Conservation (phyloP, 2,797 vertebrate genomes). For the Anguilla obscura region DNA sequence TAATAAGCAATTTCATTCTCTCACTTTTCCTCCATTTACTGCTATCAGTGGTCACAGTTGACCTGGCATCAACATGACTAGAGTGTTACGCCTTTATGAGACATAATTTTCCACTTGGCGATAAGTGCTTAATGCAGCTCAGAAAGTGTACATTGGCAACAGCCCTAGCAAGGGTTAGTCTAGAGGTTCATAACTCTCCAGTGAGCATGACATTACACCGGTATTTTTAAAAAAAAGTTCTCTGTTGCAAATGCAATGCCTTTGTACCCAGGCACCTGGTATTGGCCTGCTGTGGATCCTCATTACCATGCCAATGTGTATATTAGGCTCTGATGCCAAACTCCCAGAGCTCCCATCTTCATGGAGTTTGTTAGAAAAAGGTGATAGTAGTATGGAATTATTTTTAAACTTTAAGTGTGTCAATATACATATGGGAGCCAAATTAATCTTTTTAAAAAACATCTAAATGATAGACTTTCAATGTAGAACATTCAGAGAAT, state of each 20-base stretch:
- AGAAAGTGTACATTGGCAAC: not conserved
- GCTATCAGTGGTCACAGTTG: not conserved
- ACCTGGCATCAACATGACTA: not conserved
- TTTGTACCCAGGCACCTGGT: not conserved
- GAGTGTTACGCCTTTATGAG: not conserved
- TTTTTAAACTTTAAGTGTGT: not conserved
- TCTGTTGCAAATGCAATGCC: not conserved
- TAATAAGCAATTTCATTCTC: not conserved
- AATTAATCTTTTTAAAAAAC: not conserved
- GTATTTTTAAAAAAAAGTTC: not conserved
- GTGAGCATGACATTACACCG: not conserved
- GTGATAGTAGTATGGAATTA: not conserved
- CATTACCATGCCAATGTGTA: not conserved
- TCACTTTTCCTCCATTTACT: not conserved
- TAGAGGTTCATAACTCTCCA: not conserved
- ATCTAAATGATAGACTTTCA: not conserved
- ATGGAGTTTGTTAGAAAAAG: not conserved
- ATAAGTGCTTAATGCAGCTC: not conserved
- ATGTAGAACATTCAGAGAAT: not conserved
- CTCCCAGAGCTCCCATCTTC: not conserved
- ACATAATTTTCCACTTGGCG: not conserved
- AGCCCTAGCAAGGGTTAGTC: not conserved
- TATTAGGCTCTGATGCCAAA: not conserved
- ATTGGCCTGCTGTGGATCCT: not conserved
- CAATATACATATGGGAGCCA: not conserved